Evolutionary conservation across 2,113 vertebrate species (phyloP).

Genomic region (Dascyllus trimaculatus): DNA sequence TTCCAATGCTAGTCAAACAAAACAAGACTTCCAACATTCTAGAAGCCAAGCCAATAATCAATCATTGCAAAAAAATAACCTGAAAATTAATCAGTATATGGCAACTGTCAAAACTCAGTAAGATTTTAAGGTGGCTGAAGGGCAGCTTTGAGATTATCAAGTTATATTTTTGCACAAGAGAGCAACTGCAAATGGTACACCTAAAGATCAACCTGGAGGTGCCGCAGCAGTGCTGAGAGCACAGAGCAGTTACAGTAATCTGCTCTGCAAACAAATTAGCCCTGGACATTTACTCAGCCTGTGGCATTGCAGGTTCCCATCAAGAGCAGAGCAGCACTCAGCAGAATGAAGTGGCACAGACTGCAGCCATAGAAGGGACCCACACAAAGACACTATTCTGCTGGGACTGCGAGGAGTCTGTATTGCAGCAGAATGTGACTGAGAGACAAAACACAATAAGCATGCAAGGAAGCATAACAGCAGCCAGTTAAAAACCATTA

Average conservation of each 20-base stretch:
- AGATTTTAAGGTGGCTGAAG: neutral
- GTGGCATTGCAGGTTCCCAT: conserved; percentile 44
- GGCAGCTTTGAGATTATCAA: neutral
- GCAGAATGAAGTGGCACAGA: conserved; percentile 60
- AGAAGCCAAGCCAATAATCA: too few species aligned
- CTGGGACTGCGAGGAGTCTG: conserved; percentile 32
- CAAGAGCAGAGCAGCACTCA: conserved; percentile 58
- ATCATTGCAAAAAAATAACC: too few species aligned
- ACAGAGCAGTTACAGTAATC: conserved; percentile 48
- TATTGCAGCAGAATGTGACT: conserved; percentile 30
- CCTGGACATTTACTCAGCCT: conserved; percentile 32
- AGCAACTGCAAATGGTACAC: conserved; percentile 9
- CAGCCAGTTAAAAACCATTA: conserved; percentile 11
- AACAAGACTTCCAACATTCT: too few species aligned
- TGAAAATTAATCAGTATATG: too few species aligned
- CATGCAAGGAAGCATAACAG: conserved; percentile 8
- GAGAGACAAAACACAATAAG: conserved; percentile 20
- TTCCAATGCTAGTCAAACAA: too few species aligned
- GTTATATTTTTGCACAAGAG: neutral
- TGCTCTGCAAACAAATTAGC: conserved; percentile 65
- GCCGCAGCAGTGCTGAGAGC: neutral
- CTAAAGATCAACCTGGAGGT: neutral
- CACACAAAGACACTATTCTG: conserved; percentile 73
- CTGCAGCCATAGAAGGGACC: conserved; percentile 39
- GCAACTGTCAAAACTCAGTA: too few species aligned